A percentile compares a stretch with the other conserved stretches of the same genome.
Evolutionary conservation across 2,797 vertebrate species (phyloP).

Genomic region (Liparis tanakae): DNA sequence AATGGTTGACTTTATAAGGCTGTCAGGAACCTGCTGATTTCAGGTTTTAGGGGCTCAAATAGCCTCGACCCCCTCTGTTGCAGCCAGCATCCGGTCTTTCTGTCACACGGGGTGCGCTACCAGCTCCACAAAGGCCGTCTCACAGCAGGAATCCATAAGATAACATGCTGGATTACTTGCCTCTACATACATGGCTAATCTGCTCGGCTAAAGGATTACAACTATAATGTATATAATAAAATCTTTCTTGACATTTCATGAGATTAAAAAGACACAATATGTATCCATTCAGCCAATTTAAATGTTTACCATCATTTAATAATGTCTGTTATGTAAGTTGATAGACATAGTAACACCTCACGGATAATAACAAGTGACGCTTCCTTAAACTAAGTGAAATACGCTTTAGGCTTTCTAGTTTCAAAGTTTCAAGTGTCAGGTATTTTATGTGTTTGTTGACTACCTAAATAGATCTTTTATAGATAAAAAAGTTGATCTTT

Average conservation of each 20-base stretch:
- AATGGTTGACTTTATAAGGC: constrained; percentile 69
- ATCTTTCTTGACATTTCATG: not conserved
- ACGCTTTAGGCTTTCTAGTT: not conserved
- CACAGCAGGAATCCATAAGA: constrained; percentile 34
- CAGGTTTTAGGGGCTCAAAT: constrained; percentile 64
- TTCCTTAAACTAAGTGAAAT: not conserved
- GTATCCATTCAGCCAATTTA: not conserved
- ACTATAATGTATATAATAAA: not conserved
- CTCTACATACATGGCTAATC: constrained; percentile 4
- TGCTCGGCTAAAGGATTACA: constrained; percentile 17
- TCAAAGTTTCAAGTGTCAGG: no score
- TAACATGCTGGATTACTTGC: constrained; percentile 24
- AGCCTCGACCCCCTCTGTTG: constrained; percentile 30
- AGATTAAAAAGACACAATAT: not conserved
- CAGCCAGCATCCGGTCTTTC: constrained; percentile 70
- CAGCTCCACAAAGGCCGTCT: constrained; percentile 35
- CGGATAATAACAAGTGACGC: not conserved
- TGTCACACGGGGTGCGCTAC: constrained; percentile 50
- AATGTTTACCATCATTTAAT: not conserved
- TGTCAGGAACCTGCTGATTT: constrained; percentile 74
- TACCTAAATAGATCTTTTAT: no score
- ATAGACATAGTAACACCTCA: not conserved
- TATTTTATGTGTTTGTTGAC: no score
- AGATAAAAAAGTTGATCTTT: no score
- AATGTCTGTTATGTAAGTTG: not conserved